A percentile compares a stretch with the other conserved stretches of the same genome.
Conservation (phyloP, 2,888 invertebrate species). For the Halictus quadricinctus region DNA sequence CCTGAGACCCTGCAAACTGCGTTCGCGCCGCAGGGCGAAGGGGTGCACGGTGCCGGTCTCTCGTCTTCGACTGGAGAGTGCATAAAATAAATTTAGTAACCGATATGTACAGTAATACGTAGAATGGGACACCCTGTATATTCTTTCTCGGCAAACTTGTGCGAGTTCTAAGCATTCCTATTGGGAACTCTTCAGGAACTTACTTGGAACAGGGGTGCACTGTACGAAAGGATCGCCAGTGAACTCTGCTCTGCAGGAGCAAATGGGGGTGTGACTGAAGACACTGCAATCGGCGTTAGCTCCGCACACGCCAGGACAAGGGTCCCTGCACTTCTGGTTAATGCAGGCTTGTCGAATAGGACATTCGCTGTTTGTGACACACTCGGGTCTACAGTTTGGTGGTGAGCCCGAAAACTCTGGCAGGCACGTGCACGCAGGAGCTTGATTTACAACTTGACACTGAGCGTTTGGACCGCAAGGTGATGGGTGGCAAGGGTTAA, state of each 20-base stretch:
- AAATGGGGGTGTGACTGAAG: constrained; percentile 83
- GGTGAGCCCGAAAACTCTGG: constrained; percentile 89
- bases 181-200: constrained; percentile 24
- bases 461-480: constrained; percentile 91
- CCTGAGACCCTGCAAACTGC: constrained; percentile 89
- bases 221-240: constrained; percentile 87
- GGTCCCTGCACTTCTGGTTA: constrained; percentile 83
- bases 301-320: constrained; percentile 84
- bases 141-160: neutral
- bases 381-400: constrained; percentile 86
- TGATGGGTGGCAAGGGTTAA: constrained; percentile 83
- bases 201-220: constrained; percentile 84
- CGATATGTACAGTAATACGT: no score
- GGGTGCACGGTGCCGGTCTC: constrained; percentile 85
- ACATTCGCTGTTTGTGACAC: constrained; percentile 83
- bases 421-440: constrained; percentile 86
- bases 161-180: no score
- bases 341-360: constrained; percentile 82
- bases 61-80: constrained; percentile 52
- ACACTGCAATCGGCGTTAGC: constrained; percentile 82
- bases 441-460: constrained; percentile 86
- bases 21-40: constrained; percentile 90
- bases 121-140: no score
- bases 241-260: constrained; percentile 84
- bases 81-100: neutral